Base-by-base conservation (phyloP, 2,113 vertebrate genomes). In the Dolichotis patagonum region DNA sequence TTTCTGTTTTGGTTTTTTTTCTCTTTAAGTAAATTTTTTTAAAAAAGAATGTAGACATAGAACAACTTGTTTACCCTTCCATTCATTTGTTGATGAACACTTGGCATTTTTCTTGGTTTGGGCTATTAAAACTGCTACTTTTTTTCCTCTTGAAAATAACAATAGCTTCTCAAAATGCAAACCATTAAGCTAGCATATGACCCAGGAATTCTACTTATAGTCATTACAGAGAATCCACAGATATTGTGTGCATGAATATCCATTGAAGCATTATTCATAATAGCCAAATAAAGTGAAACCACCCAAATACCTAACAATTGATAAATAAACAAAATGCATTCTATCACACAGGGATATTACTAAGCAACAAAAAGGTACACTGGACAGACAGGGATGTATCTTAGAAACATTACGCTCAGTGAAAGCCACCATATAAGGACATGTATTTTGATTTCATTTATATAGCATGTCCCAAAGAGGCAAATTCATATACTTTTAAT, bases 401-500 rank as follows among this genome's bases (percentile, higher is more conserved):
- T 65, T 94, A 38, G 58, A 65, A 88, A 60, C 14, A 84, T 80
- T 30, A 67, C 41, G 11, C 35, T 83, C 75, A 49, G 54, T 49
- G 9, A 85, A 95, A 85, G 7, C 43, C 71, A 30, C 41, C 65
- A 80, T 26, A 69, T 24, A 52, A 78, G 9, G 9, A 58, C 17
- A 63, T 13, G 2, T 60, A 41, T 17, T 65, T 63, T 43, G 16
- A 26, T 87, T 77, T 30, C 22, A 30, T 11, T 69, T 89, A 54
- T 22, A 71, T 16, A 43, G 46, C 58, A 67, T 46, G 19, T 49
- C 63, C 67, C 35, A 46, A 81, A 91, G 28, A 82, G 56, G 54
- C 77, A 92, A 62, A 78, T 62, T 92, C 67, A 60, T 71, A n/a
- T 58, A 46, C 43, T 43, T 78, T 87, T 87, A 80, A 93, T 56